Conservation (phyloP, 2,113 vertebrate species). For the Notechis scutatus region DNA sequence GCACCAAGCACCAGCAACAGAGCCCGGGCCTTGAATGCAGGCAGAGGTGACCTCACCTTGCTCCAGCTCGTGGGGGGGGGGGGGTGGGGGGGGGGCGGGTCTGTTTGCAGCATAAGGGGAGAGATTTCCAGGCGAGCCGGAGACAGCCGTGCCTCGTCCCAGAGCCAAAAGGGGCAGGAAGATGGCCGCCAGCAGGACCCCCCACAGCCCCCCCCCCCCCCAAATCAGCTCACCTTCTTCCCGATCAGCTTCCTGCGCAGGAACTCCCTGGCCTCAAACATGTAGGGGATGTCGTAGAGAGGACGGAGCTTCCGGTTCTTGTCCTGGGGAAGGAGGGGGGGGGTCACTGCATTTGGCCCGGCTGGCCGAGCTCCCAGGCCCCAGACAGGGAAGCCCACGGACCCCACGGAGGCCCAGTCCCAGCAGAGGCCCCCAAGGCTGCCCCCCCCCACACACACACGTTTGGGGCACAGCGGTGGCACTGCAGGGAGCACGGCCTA, state of each 20-base stretch:
- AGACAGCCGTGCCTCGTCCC: not conserved
- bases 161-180: not conserved
- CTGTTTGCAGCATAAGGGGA: not conserved
- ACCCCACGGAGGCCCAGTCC: not conserved
- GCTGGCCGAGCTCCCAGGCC: not conserved
- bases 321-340: slow-evolving; percentile 67
- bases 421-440: not conserved
- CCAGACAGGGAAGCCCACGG: not conserved
- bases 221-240: slow-evolving; percentile 84
- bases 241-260: slow-evolving; percentile 97
- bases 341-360: not conserved
- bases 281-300: slow-evolving; percentile 97
- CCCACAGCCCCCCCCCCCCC: fast-evolving
- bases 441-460: no score
- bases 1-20: not conserved
- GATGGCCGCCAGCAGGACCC: not conserved
- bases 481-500: not conserved
- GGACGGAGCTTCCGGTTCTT: slow-evolving; percentile 97
- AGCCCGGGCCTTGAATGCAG: not conserved
- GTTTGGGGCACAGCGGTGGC: no score
- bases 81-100: no score
- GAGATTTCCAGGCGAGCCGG: not conserved
- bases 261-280: slow-evolving; percentile 98
- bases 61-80: not conserved
- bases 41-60: not conserved